phyloP scores from a whole-genome alignment of 2,888 invertebrate species.

The Brenthis hecate region DNA sequence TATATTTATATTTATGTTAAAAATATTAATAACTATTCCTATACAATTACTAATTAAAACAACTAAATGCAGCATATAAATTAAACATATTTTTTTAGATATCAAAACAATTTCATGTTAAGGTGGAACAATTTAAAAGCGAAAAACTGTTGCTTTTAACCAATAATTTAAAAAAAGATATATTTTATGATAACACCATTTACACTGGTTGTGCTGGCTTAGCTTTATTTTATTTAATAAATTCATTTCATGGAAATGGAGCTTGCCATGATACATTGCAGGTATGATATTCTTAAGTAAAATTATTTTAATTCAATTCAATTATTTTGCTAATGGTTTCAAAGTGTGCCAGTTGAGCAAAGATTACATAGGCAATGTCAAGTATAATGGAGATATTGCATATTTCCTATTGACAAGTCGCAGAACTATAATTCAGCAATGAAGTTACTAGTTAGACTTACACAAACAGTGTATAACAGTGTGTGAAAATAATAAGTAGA shows the following conservation, averaged over 20 bases:
- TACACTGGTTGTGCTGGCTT: constrained; percentile 90
- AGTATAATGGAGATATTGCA: no score
- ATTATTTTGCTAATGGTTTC: no score
- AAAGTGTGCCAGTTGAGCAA: no score
- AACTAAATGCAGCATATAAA: background rate
- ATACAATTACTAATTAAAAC: background rate
- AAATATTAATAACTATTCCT: background rate
- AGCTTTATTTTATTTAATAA: constrained; percentile 84
- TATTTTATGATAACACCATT: constrained; percentile 84
- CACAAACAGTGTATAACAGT: no score
- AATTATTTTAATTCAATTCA: background rate
- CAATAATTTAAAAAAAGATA: constrained; percentile 66
- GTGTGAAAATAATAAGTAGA: no score
- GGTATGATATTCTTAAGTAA: constrained; percentile 44
- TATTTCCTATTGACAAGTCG: no score
- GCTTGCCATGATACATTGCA: constrained; percentile 49
- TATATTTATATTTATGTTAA: no score
- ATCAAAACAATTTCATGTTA: constrained; percentile 67
- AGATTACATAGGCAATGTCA: no score
- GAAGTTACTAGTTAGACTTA: no score
- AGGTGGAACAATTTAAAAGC: constrained; percentile 65
- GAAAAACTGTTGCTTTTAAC: constrained; percentile 64
- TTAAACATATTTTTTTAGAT: constrained; percentile 61
- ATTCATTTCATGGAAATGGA: constrained; percentile 54
- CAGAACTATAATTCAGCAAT: no score